A percentile compares a stretch with the other conserved stretches of the same genome.
phyloP scores from a whole-genome alignment of 2,888 invertebrate genomes.

The Marasmarcha lunaedactyla region DNA sequence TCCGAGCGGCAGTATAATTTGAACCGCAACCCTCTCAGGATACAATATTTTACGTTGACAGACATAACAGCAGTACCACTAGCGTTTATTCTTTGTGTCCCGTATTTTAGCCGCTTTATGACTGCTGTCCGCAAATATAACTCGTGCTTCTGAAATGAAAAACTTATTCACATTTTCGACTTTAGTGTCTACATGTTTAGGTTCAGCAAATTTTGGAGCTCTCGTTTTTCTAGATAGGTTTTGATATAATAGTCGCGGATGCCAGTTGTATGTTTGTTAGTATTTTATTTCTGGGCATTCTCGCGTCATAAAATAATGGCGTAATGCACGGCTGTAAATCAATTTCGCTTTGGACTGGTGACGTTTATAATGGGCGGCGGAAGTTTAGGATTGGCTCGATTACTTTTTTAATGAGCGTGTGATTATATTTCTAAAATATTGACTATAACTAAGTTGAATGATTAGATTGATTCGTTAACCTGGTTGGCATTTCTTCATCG shows the following conservation, averaged over 20 bases:
- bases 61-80: slow-evolving; percentile 68
- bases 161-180: slow-evolving; percentile 20
- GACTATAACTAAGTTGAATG: no score
- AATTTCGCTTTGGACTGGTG: slow-evolving; percentile 63
- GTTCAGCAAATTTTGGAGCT: slow-evolving; percentile 7
- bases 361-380: slow-evolving; percentile 59
- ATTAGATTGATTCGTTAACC: no score
- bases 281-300: slow-evolving; percentile 69
- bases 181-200: slow-evolving; percentile 19
- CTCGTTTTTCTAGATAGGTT: slow-evolving; percentile 16
- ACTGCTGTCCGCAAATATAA: slow-evolving; percentile 41
- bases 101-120: slow-evolving; percentile 71
- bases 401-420: slow-evolving; percentile 30
- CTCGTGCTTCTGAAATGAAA: slow-evolving; percentile 14
- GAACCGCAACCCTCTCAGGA: slow-evolving; percentile 57
- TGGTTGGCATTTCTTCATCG: no score
- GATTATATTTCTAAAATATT: slow-evolving; percentile 32
- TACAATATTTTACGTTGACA: slow-evolving; percentile 70
- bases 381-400: slow-evolving; percentile 49
- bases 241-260: slow-evolving; percentile 62
- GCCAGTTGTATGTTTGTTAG: slow-evolving; percentile 67
- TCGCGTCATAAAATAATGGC: slow-evolving; percentile 68
- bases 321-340: slow-evolving; percentile 65
- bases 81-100: slow-evolving; percentile 69
- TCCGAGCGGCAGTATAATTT: slow-evolving; percentile 39